Conservation (phyloP, 2,113 vertebrate species). For the Macrotus californicus region DNA sequence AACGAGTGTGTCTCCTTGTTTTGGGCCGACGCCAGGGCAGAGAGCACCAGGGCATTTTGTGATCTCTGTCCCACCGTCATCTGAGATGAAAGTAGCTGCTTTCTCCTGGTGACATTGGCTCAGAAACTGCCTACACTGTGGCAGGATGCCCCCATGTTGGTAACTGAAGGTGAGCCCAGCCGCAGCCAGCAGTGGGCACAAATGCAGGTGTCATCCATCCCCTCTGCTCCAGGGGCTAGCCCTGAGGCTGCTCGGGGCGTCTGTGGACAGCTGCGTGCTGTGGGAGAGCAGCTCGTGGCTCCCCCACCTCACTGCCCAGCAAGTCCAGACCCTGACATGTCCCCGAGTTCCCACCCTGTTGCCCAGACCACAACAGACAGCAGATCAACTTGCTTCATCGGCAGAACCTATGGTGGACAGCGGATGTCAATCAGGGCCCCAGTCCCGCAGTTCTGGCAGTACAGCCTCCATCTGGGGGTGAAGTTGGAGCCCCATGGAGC, state of each 20-base stretch:
- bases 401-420: background rate
- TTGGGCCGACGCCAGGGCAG: background rate
- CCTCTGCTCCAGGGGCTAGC: no score
- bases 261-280: fast-evolving
- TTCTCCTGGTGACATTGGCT: background rate
- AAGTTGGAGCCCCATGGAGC: background rate
- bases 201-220: background rate
- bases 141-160: fast-evolving
- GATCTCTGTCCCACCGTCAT: background rate
- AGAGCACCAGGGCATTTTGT: background rate
- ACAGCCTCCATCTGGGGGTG: background rate
- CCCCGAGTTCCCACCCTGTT: background rate
- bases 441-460: background rate
- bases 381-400: background rate
- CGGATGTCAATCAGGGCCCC: background rate
- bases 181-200: background rate
- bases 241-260: background rate
- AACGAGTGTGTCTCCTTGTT: background rate
- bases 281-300: background rate
- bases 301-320: background rate
- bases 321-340: no score
- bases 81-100: no score
- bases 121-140: background rate
- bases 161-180: background rate
- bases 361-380: background rate